Base-by-base conservation (phyloP, 2,888 invertebrate genomes). In the Teleogryllus oceanicus region DNA sequence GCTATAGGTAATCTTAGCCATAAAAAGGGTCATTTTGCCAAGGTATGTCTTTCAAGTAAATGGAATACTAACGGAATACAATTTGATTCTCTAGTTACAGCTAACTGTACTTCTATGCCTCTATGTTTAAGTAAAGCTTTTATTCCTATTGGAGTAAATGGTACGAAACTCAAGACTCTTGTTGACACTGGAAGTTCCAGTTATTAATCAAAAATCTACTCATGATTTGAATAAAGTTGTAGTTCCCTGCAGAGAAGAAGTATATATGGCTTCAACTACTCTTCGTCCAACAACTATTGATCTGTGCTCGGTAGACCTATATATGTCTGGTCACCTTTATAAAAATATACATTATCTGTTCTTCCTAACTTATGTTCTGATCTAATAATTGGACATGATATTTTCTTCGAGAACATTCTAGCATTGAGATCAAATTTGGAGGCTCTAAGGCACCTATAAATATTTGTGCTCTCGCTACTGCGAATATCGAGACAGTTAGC, bases 121-220 rank as follows among this genome's bases (percentile, higher is more conserved):
- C 0, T 37, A 8, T 8, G 8, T 37, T 8, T 37, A 37, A 37
- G 37, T 37, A 37, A 37, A 37, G 37, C 37, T 5, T 4, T 37
- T 37, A 8, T 37, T 37, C 37, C 5, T 37, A 21, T 75, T 79
- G 24, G 11, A 37, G 21, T 80, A n/a, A 75, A 80, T 78, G 18
- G 78, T 24, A 12, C 1, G 21, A 20, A 18, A 5, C 18, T n/a
- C 11, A 12, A 50, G 16, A 76, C 79, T 76, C 74, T 78, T n/a
- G 74, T 78, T 50, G 77, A 78, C 13, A 80, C 13, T 13, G 78
- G 74, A 16, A 78, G 78, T 18, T 62, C 74, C 2, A n/a, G n/a
- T 2, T 20, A 74, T 80, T 12, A 37, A n/a, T 24, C 21, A 80
- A 78, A 11, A n/a, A 50, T 13, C 50, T 74, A 18, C 24, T 78